A percentile compares a stretch with the other conserved stretches of the same genome.
These are phyloP conservation scores for Hippoglossus stenolepis DNA, from an alignment of 2,113 vertebrate species.

Conservation along the genomic window DNA sequence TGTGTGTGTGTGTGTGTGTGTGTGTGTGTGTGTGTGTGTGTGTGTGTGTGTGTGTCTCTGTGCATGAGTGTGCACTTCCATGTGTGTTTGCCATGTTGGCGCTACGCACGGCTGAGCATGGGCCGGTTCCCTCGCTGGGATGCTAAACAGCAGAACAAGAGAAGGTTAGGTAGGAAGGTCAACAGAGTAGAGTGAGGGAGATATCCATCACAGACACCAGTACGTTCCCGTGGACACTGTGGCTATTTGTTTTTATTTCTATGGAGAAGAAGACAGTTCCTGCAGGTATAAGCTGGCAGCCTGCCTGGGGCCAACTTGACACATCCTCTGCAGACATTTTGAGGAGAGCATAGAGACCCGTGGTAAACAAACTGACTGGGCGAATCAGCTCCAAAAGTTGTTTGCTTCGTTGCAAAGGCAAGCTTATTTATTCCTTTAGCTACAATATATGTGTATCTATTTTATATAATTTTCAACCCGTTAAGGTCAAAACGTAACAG, in stretches of 20 bases:
- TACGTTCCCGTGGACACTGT: conserved; percentile 55
- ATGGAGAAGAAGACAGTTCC: conserved; percentile 69
- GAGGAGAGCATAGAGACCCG: conserved; percentile 56
- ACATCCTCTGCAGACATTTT: conserved; percentile 73
- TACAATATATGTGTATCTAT: background rate
- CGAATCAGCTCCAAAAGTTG: conserved; percentile 50
- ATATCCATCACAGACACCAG: conserved; percentile 70
- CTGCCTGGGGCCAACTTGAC: conserved; percentile 70
- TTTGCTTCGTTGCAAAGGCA: background rate
- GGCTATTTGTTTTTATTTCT: conserved; percentile 79
- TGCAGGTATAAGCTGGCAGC: conserved; percentile 73
- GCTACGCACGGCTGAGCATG: conserved; percentile 44
- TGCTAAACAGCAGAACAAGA: conserved; percentile 64
- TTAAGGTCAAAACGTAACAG: background rate
- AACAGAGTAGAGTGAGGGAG: conserved; percentile 44
- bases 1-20: conserved; percentile 5
- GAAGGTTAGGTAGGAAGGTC: conserved; percentile 76
- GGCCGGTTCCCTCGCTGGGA: conserved; percentile 34
- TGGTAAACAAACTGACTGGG: conserved; percentile 72
- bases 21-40: conserved; percentile 21
- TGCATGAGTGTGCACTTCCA: background rate
- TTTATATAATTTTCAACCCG: background rate
- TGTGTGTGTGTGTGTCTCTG: background rate
- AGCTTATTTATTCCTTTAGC: conserved; percentile 28
- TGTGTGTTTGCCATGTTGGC: conserved; percentile 35